Evolutionary conservation across 2,113 vertebrate genomes (phyloP), one percentile per base, ranked within the genome.

Genomic region (Microcebus griseorufus): DNA sequence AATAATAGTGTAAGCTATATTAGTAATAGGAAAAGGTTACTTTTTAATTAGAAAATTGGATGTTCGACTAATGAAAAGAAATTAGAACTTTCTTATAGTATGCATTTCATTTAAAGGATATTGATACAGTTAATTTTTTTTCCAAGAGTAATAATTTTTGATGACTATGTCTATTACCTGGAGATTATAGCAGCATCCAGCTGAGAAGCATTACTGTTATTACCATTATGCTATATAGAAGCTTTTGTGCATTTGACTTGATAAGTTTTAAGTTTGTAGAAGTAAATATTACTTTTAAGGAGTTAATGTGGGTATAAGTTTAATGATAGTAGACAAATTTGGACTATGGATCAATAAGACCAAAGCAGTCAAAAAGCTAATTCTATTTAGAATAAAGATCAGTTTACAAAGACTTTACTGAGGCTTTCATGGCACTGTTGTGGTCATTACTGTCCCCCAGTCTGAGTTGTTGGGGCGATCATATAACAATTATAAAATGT

Each of bases 41-140:
- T 87, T 88, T 96, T 93, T 97, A 96, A 81, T 95, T 89, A 86
- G 69, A 79, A 93, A 96, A 62, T 51, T 90, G 78, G 70, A 88
- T 88, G 88, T 53, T 16, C 65, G 87, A 95, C 13, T 91, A 97
- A 93, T 95, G 90, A 97, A 96, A 97, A 87, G 67, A 76, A 95
- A 93, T 95, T 78, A 82, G 37, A 62, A 4, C 39, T 75, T n/a
- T 84, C 20, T 85, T 92, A 72, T 69, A 58, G 6, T 67, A 13
- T 67, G 39, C 11, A 81, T 96, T 97, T 86, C 6, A 53, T 34
- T 72, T 83, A 62, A 32, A 95, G 18, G 8, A 83, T 42, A 70
- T 84, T 81, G 32, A 92, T 39, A n/a, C 34, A 39, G 64, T 96
- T 94, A 97, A 67, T 25, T 53, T 95, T 95, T 95, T 96, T 97